Evolutionary conservation across 2,888 invertebrate species (phyloP).

Genomic region (Coecobrya sp.): DNA sequence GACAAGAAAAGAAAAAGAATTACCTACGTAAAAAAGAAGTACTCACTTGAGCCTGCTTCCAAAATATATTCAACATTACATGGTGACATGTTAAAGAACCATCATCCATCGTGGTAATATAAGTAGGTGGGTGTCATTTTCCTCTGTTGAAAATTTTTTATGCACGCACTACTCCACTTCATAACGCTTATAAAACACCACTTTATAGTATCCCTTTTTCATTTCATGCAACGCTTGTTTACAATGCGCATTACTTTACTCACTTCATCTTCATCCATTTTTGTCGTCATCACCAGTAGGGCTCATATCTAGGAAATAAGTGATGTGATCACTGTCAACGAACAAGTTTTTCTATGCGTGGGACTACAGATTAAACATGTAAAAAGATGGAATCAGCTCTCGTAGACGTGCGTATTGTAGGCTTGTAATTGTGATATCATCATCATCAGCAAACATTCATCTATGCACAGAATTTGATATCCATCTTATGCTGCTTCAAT

Average conservation of each 20-base stretch:
- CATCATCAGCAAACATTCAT: constrained; percentile 5
- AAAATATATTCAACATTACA: neutral
- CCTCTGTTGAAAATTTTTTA: constrained; percentile 22
- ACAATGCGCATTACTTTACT: constrained; percentile 56
- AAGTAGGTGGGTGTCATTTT: constrained; percentile 72
- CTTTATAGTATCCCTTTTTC: constrained; percentile 5
- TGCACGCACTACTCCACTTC: neutral
- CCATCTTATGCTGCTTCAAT: no score
- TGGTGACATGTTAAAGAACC: neutral
- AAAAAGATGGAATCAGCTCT: constrained; percentile 46
- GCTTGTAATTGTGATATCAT: constrained; percentile 46
- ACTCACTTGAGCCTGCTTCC: neutral
- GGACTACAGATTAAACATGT: constrained; percentile 71
- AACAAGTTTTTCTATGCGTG: constrained; percentile 74
- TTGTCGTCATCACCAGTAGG: neutral
- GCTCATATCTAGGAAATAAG: neutral
- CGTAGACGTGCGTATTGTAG: constrained; percentile 40
- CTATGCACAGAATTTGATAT: constrained; percentile 53
- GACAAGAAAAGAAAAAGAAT: constrained; percentile 29
- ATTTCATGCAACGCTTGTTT: constrained; percentile 73
- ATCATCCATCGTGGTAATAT: neutral
- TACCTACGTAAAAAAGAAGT: neutral
- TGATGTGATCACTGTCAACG: constrained; percentile 78
- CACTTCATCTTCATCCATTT: neutral
- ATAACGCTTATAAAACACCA: neutral